These are phyloP conservation scores for Cottoperca gobio DNA, from an alignment of 2,797 vertebrate genomes.

Conservation along the genomic window DNA sequence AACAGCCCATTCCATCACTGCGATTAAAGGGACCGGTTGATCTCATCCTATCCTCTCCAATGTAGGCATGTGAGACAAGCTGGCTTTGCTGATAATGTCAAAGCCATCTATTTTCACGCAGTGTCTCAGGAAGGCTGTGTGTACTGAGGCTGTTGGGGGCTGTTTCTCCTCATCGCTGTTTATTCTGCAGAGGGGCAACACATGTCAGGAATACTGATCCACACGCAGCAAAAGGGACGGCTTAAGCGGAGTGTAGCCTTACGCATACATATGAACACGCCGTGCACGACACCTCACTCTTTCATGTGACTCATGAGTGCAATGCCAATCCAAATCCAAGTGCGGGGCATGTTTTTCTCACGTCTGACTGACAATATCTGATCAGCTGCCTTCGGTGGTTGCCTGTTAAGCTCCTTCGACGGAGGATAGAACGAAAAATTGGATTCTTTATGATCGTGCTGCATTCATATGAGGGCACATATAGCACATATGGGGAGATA, in stretches of 20 bases:
- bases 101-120: constrained; percentile 83
- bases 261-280: constrained; percentile 67
- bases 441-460: constrained; percentile 57
- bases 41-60: constrained; percentile 70
- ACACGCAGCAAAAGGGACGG: constrained; percentile 49
- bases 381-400: constrained; percentile 63
- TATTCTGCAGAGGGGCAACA: constrained; percentile 79
- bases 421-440: constrained; percentile 52
- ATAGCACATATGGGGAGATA: constrained; percentile 35
- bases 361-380: constrained; percentile 77
- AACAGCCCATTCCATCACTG: constrained; percentile 56
- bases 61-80: constrained; percentile 81
- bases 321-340: constrained; percentile 58
- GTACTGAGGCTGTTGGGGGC: constrained; percentile 75
- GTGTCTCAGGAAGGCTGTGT: constrained; percentile 74
- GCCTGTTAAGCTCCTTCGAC: constrained; percentile 60
- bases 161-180: constrained; percentile 76
- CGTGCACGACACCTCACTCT: constrained; percentile 46
- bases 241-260: constrained; percentile 56
- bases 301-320: constrained; percentile 67
- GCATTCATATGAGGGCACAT: constrained; percentile 50
- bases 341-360: constrained; percentile 53
- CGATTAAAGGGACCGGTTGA: constrained; percentile 60
- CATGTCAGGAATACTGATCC: constrained; percentile 84
- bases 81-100: constrained; percentile 84